phyloP scores from a whole-genome alignment of 2,797 vertebrate species.

The Trachops cirrhosus region DNA sequence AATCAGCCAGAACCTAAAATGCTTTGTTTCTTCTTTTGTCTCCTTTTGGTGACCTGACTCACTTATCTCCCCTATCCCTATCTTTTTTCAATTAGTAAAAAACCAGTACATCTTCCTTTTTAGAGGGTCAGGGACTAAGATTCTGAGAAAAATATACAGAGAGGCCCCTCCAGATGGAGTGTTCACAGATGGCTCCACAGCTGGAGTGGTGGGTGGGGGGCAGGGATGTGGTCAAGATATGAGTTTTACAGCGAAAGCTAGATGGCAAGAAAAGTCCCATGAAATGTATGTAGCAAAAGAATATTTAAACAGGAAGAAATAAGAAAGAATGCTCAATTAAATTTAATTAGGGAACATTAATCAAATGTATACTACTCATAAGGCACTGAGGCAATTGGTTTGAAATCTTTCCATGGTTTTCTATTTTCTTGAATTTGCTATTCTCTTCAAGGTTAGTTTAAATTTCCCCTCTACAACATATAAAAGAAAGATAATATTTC shows the following conservation, averaged over 20 bases:
- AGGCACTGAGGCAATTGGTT: neutral
- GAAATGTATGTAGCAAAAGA: neutral
- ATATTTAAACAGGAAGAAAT: neutral
- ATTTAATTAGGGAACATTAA: constrained; percentile 45
- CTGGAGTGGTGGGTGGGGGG: neutral
- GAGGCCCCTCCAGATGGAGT: neutral
- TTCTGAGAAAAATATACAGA: neutral
- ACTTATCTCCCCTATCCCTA: neutral
- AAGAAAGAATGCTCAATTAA: neutral
- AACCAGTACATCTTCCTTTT: neutral
- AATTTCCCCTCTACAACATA: neutral
- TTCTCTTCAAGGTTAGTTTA: neutral
- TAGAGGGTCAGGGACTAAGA: neutral
- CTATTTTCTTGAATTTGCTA: constrained; percentile 4
- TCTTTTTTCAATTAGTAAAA: neutral
- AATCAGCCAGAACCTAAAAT: neutral
- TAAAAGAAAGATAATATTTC: neutral
- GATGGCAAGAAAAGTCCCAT: neutral
- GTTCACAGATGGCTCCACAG: neutral
- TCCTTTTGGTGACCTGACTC: neutral
- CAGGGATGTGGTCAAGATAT: neutral
- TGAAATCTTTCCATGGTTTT: neutral
- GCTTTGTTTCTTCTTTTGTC: neutral
- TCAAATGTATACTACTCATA: neutral
- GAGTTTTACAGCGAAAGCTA: neutral